Percentiles rank a stretch among this genome's conserved stretches.
Conservation (phyloP, 2,797 vertebrate genomes). For the Fratercula arctica region DNA sequence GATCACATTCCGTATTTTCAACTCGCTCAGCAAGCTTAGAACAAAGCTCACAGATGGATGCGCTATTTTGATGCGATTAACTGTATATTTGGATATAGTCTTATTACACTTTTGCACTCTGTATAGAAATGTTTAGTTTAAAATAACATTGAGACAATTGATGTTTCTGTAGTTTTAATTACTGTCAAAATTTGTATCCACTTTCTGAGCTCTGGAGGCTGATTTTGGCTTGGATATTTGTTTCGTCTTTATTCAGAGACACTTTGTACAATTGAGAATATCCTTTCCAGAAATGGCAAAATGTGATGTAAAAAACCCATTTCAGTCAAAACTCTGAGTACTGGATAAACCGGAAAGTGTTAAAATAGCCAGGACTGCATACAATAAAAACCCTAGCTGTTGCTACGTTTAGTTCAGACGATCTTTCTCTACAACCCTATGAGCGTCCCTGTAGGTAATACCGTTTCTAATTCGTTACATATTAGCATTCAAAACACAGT, state of each 20-base stretch:
- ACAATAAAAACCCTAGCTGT: neutral
- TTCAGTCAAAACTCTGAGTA: constrained; percentile 8
- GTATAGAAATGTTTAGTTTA: constrained; percentile 65
- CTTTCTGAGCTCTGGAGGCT: constrained; percentile 12
- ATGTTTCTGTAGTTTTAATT: constrained; percentile 49
- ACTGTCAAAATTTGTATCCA: constrained; percentile 20
- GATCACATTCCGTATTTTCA: constrained; percentile 63
- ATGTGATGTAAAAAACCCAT: neutral
- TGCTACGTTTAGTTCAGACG: constrained; percentile 58
- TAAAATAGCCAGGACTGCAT: constrained; percentile 35
- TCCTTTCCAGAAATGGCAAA: neutral
- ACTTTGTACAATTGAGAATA: neutral
- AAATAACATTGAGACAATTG: constrained; percentile 61
- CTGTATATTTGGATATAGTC: constrained; percentile 61
- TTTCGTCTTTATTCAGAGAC: constrained; percentile 35
- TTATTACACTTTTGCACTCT: constrained; percentile 33
- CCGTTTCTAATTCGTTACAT: constrained; percentile 19
- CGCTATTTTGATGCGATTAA: constrained; percentile 59
- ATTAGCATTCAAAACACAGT: constrained; percentile 33
- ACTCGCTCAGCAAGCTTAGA: constrained; percentile 46
- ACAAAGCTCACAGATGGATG: constrained; percentile 69
- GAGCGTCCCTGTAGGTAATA: constrained; percentile 24
- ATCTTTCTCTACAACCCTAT: constrained; percentile 39
- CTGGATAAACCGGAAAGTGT: constrained; percentile 45
- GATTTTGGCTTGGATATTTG: constrained; percentile 26